A percentile compares a stretch with the other conserved stretches of the same genome.
Conservation (phyloP, 2,113 vertebrate species). For the Pachycephala philippinensis region DNA sequence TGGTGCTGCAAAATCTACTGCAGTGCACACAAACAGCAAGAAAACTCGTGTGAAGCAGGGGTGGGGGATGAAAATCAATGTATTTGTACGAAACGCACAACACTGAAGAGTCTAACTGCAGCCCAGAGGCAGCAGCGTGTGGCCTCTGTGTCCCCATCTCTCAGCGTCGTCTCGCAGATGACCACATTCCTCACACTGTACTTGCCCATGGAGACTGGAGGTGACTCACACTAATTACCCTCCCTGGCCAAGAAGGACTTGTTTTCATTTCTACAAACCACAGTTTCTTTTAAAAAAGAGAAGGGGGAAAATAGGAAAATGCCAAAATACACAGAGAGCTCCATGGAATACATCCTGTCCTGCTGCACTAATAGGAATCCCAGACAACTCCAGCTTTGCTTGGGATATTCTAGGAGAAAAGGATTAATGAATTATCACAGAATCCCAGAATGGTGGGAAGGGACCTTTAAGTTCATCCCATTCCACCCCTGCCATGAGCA, state of each 20-base stretch:
- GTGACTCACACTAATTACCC: conserved; percentile 43
- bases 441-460: not conserved
- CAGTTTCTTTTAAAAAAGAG: not conserved
- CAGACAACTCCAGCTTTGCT: not conserved
- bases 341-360: not conserved
- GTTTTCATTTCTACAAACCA: conserved; percentile 53
- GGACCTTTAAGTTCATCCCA: not conserved
- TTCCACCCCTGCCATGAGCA: not conserved
- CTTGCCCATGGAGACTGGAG: not conserved
- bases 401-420: not conserved
- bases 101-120: not conserved
- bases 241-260: not conserved
- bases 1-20: not conserved
- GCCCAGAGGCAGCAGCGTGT: fast-evolving
- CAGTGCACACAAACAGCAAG: not conserved
- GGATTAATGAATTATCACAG: not conserved
- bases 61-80: not conserved
- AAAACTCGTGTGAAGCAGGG: not conserved
- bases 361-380: not conserved
- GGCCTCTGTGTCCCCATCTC: not conserved
- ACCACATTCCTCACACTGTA: not conserved
- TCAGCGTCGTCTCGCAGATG: not conserved
- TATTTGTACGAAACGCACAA: not conserved
- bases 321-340: conserved; percentile 6
- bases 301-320: not conserved